Conservation (phyloP, 2,888 invertebrate genomes). For the Rhamnusium bicolor region DNA sequence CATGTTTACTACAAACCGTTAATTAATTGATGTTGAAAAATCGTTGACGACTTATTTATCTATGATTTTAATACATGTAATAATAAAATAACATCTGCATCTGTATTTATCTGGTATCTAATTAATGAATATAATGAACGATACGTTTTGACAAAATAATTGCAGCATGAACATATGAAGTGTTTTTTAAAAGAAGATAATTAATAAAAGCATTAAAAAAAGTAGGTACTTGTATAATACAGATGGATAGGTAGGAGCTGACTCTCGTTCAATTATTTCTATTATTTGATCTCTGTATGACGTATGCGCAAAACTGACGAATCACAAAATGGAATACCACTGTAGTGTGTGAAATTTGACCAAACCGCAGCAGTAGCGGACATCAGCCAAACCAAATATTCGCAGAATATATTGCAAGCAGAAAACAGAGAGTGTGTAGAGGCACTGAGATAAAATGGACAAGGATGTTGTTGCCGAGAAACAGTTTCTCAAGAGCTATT, state of each 20-base stretch:
- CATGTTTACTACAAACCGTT: too few species aligned
- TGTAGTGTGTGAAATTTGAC: conserved; percentile 44
- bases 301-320: conserved; percentile 54
- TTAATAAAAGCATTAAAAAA: conserved; percentile 18
- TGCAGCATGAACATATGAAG: not conserved
- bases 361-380: conserved; percentile 45
- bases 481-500: not conserved
- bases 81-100: too few species aligned
- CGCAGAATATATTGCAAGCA: conserved; percentile 18
- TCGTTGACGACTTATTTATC: too few species aligned
- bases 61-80: too few species aligned
- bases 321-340: conserved; percentile 41
- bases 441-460: conserved; percentile 8
- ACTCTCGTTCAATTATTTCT: conserved; percentile 48
- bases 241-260: conserved; percentile 4
- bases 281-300: conserved; percentile 49
- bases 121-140: not conserved
- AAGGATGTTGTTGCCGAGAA: not conserved
- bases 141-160: conserved; percentile 10
- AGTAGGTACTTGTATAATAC: conserved; percentile 6
- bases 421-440: conserved; percentile 9
- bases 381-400: conserved; percentile 26
- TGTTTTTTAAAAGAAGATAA: conserved; percentile 2
- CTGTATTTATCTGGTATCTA: not conserved
- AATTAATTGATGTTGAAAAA: too few species aligned